Percentiles rank a stretch among this genome's conserved stretches.
Conservation (phyloP, 2,888 invertebrate genomes). For the Stegana nigrithorax region DNA sequence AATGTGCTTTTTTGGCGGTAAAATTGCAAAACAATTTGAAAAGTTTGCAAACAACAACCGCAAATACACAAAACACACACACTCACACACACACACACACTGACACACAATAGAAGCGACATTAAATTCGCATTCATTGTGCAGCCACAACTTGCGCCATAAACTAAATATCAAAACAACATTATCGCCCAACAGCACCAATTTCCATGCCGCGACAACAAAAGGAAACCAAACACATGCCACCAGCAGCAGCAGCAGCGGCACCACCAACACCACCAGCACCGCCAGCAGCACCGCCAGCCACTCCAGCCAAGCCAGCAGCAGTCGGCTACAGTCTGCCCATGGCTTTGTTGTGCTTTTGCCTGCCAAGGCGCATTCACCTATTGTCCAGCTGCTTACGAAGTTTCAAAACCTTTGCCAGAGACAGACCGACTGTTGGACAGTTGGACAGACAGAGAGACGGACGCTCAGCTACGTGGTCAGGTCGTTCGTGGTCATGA, state of each 20-base stretch:
- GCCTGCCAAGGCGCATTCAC: too few species aligned
- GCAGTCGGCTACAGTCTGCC: too few species aligned
- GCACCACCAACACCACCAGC: background rate
- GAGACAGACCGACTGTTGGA: too few species aligned
- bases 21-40: slow-evolving; percentile 33
- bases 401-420: too few species aligned
- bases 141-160: slow-evolving; percentile 14
- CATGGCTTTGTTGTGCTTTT: too few species aligned
- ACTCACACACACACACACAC: too few species aligned
- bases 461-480: too few species aligned
- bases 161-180: slow-evolving; percentile 54
- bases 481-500: slow-evolving; percentile 37
- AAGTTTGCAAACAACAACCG: slow-evolving; percentile 35
- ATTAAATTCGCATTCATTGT: slow-evolving; percentile 21
- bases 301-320: too few species aligned
- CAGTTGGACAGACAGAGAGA: too few species aligned
- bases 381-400: too few species aligned
- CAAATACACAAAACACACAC: slow-evolving; percentile 22
- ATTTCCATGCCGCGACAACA: too few species aligned
- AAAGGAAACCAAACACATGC: background rate
- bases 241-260: background rate
- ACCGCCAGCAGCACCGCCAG: background rate
- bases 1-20: slow-evolving; percentile 31
- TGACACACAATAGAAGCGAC: too few species aligned
- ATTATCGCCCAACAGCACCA: slow-evolving; percentile 38